Percentiles rank a stretch among this genome's conserved stretches.
These are phyloP conservation scores for Myathropa florea DNA, from an alignment of 2,888 invertebrate species.

Conservation along the genomic window DNA sequence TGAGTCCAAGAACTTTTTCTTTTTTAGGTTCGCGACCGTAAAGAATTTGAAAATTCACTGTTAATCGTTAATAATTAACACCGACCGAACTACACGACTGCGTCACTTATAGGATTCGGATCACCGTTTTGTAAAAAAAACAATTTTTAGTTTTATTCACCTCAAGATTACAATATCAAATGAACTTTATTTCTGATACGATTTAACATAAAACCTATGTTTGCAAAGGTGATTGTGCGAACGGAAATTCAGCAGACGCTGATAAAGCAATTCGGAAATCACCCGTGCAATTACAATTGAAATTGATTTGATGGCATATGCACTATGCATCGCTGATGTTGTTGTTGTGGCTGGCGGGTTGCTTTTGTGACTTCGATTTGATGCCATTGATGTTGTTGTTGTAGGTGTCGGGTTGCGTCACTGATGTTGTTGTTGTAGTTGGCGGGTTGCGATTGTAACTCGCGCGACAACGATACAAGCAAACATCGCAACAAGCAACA, in stretches of 20 bases:
- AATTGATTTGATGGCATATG: neutral
- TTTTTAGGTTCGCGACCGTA: neutral
- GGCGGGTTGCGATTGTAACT: too few species aligned
- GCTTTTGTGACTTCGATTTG: too few species aligned
- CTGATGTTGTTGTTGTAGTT: too few species aligned
- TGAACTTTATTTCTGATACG: neutral
- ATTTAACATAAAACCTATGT: neutral
- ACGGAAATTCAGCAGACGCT: slow-evolving; percentile 21
- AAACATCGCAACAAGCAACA: too few species aligned
- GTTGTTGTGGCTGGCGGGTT: too few species aligned
- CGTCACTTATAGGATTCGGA: neutral
- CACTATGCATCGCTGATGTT: too few species aligned
- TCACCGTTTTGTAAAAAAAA: neutral
- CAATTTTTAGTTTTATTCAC: neutral
- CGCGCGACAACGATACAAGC: too few species aligned
- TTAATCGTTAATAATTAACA: neutral
- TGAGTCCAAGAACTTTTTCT: neutral
- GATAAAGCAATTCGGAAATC: neutral
- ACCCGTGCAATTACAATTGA: slow-evolving; percentile 7
- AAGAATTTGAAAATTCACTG: slow-evolving; percentile 9
- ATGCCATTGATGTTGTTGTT: too few species aligned
- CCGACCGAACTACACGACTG: slow-evolving; percentile 2
- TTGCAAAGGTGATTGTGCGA: slow-evolving; percentile 13
- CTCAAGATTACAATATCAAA: neutral
- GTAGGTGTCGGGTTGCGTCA: too few species aligned